Evolutionary conservation across 2,797 vertebrate genomes (phyloP).

Genomic region (Mallotus villosus): DNA sequence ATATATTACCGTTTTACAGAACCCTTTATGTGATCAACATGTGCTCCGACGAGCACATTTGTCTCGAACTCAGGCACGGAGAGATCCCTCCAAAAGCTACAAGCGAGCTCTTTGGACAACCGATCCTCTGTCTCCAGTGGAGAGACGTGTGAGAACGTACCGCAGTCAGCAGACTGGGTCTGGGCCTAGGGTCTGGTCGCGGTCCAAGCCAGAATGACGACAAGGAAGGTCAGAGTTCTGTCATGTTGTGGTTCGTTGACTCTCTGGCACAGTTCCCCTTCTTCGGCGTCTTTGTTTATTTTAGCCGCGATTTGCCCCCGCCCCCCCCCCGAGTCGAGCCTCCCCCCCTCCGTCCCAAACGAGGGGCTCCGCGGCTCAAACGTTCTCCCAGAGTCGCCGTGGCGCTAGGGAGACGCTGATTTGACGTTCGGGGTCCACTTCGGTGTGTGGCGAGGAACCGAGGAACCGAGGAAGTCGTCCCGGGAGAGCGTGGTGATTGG

Average conservation of each 20-base stretch:
- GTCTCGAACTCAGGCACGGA: neutral
- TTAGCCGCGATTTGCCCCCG: constrained; percentile 32
- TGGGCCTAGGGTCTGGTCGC: constrained; percentile 25
- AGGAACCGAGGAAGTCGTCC: neutral
- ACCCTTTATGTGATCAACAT: neutral
- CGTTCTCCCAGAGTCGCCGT: neutral
- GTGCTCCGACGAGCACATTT: neutral
- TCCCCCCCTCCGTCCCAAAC: constrained; percentile 29
- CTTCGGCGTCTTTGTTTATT: constrained; percentile 57
- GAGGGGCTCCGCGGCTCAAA: constrained; percentile 24
- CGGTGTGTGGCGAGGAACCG: constrained; percentile 10
- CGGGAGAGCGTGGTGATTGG: neutral
- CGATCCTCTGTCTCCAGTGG: neutral
- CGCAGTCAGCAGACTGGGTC: constrained; percentile 17
- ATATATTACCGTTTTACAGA: too few species aligned
- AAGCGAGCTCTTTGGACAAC: constrained; percentile 8
- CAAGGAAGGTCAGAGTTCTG: constrained; percentile 28
- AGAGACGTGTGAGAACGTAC: constrained; percentile 29
- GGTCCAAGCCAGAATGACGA: constrained; percentile 46
- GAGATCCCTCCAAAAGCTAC: neutral
- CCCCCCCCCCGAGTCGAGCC: constrained; percentile 52
- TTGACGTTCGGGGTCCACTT: neutral
- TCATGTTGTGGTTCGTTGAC: constrained; percentile 17
- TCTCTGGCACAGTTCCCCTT: constrained; percentile 30
- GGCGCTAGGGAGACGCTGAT: constrained; percentile 1